Base-by-base conservation (phyloP, 2,113 vertebrate genomes). In the Sardina pilchardus region DNA sequence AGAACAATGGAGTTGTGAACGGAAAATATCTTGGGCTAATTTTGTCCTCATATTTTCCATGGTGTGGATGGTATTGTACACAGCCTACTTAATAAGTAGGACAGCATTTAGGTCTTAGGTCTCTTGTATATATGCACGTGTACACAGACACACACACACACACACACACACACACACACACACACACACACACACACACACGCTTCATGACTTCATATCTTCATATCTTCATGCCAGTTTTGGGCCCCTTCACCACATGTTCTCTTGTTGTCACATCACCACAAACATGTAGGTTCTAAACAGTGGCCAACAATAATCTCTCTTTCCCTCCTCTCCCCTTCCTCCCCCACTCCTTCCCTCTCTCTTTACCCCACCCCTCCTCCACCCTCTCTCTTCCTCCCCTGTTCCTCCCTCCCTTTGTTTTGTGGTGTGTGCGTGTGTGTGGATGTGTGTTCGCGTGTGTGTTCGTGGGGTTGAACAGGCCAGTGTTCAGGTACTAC, bases 271-370 rank as follows among this genome's bases (percentile, higher is more conserved):
- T 85, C 84, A 30, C 59, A 86, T 89, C 50, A 84, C 81, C 83
- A 86, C 83, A 88, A 80, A 50, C 59, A 84, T 47, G 5, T 81
- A 36, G 81, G 85, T 81, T 83, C 84, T 85, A 91, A 89, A 87
- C 89, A 88, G 83, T 88, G 50, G 83, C 85, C 89, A 84, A 91
- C 89, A 95, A 88, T 95, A 95, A 94, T 94, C 88, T 93, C 85
- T 94, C 90, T 95, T 90, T 94, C 91, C 92, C 92, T 56, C 83
- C 75, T 92, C 85, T 88, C 91, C 90, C 44, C 91, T 89, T 87
- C 30, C 85, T 88, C 86, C 86, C 86, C 85, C 44, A n/a, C 59
- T 59, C 45, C 43, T 85, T 82, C 87, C 19, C 83, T 24, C 48
- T 81, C 67, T 30, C 81, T 89, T 85, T 78, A 82, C 48, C 48